Conservation (phyloP, 1,140 invertebrate species). For the Ylistrum balloti region DNA sequence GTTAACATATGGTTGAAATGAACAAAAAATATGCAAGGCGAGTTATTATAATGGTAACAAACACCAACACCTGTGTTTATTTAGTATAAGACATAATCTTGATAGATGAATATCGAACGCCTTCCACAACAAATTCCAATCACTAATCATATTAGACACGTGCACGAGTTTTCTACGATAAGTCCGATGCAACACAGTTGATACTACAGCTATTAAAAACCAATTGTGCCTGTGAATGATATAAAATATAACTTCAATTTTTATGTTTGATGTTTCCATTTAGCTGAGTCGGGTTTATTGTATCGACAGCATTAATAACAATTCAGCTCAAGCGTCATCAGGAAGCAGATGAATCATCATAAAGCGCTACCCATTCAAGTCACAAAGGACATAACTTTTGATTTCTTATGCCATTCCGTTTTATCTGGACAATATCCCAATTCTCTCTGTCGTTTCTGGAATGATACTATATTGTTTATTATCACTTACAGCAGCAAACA, state of each 20-base stretch:
- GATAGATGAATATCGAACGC: not conserved
- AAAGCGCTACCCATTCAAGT: not conserved
- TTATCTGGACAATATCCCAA: not conserved
- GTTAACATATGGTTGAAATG: not conserved
- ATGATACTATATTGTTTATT: constrained; percentile 9
- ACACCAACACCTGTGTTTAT: not conserved
- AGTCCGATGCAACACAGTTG: not conserved
- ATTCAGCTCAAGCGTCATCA: not conserved
- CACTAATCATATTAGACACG: not conserved
- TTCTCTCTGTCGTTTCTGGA: not conserved
- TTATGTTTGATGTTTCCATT: not conserved
- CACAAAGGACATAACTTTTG: not conserved
- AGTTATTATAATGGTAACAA: not conserved
- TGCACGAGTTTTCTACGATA: not conserved
- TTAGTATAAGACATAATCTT: not conserved
- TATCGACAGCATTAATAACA: not conserved
- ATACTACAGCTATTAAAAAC: not conserved
- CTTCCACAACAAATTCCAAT: not conserved
- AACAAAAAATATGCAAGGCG: not conserved
- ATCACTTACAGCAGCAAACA: not conserved
- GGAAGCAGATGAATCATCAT: not conserved
- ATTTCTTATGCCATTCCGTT: not conserved
- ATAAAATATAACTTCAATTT: constrained; percentile 27
- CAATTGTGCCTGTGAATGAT: constrained; percentile 18
- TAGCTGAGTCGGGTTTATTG: not conserved